These are phyloP conservation scores for Camponotus fellah DNA, from an alignment of 2,888 invertebrate genomes.

Conservation along the genomic window DNA sequence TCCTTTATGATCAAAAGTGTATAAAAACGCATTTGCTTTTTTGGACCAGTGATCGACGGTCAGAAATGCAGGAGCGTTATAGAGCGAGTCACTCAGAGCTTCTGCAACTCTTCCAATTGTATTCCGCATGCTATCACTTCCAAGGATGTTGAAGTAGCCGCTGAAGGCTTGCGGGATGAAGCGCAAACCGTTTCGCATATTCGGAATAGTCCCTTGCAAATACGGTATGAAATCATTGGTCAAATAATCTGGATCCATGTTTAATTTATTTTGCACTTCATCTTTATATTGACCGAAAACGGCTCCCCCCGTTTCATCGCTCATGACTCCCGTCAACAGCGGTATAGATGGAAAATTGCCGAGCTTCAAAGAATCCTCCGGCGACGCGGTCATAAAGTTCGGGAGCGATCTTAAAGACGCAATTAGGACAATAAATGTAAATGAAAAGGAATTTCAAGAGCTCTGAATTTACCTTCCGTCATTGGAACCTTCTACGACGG, in stretches of 20 bases:
- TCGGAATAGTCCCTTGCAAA: constrained; percentile 84
- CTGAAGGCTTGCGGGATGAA: constrained; percentile 75
- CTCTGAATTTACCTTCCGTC: constrained; percentile 85
- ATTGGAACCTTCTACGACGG: constrained; percentile 90
- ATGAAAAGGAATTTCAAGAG: neutral
- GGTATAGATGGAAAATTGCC: constrained; percentile 88
- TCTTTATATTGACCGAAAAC: constrained; percentile 87
- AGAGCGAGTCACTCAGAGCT: constrained; percentile 91
- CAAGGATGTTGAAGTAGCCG: constrained; percentile 73
- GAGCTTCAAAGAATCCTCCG: constrained; percentile 88
- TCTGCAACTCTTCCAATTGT: constrained; percentile 88
- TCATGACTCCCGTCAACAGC: constrained; percentile 91
- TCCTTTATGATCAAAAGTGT: constrained; percentile 92
- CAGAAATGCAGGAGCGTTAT: constrained; percentile 92
- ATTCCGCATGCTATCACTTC: constrained; percentile 75
- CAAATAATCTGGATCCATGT: constrained; percentile 85
- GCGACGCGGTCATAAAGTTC: constrained; percentile 89
- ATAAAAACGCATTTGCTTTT: constrained; percentile 89
- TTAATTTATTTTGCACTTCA: constrained; percentile 84
- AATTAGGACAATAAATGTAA: neutral
- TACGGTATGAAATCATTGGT: constrained; percentile 84
- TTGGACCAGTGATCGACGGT: constrained; percentile 91
- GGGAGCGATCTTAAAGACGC: constrained; percentile 89
- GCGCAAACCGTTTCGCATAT: constrained; percentile 72
- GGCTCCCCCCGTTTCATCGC: constrained; percentile 90